Conservation (phyloP, 2,113 vertebrate species). For the Sinocyclocheilus anophthalmus region DNA sequence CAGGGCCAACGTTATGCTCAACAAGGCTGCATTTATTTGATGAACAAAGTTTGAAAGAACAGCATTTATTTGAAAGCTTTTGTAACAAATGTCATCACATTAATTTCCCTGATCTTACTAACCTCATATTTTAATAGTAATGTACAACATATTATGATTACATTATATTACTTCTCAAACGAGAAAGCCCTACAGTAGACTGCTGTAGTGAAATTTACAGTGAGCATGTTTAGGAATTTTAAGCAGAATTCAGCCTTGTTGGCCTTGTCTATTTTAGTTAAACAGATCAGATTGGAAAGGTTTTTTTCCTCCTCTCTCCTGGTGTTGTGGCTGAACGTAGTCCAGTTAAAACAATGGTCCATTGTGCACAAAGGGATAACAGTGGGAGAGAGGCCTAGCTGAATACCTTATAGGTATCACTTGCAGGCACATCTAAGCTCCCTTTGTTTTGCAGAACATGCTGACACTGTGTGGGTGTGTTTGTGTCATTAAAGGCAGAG, state of each 20-base stretch:
- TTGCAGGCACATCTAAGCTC: slow-evolving; percentile 15
- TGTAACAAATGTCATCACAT: neutral
- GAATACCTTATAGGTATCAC: slow-evolving; percentile 12
- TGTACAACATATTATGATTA: neutral
- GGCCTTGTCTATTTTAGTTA: neutral
- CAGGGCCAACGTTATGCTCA: neutral
- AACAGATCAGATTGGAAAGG: neutral
- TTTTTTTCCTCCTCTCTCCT: neutral
- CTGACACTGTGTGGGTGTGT: slow-evolving; percentile 43
- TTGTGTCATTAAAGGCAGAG: slow-evolving; percentile 79
- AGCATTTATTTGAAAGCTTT: neutral
- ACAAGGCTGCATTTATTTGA: neutral
- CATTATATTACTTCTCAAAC: neutral
- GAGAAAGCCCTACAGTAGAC: neutral
- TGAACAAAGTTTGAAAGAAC: neutral
- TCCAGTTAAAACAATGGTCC: slow-evolving; percentile 33
- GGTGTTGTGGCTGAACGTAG: neutral
- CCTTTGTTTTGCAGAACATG: neutral
- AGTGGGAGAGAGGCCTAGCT: neutral
- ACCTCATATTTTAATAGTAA: neutral
- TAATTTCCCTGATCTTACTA: neutral
- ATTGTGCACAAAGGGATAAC: slow-evolving; percentile 36
- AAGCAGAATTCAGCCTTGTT: neutral
- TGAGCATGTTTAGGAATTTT: neutral
- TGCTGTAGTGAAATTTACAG: too few species aligned